A percentile compares a stretch with the other conserved stretches of the same genome.
Conservation (phyloP, 2,113 vertebrate species). For the Psammodynastes pulverulentus region DNA sequence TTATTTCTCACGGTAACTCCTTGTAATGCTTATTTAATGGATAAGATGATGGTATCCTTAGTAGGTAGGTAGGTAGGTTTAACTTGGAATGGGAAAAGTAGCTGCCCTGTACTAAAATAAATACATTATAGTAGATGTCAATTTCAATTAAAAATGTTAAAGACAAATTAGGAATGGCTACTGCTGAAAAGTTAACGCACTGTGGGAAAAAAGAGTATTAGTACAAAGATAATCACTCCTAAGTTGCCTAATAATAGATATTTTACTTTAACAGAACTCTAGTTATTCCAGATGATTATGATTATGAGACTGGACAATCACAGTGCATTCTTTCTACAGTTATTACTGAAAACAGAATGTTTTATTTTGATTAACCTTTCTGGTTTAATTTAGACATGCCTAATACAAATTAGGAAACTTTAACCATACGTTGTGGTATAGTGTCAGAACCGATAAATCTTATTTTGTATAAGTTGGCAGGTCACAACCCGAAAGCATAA, state of each 20-base stretch:
- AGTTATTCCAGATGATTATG: not conserved
- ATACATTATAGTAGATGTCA: not conserved
- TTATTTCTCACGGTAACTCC: not conserved
- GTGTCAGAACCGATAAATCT: not conserved
- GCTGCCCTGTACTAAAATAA: not conserved
- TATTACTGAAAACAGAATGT: not conserved
- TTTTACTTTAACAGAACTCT: not conserved
- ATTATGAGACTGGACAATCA: not conserved
- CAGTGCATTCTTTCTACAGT: not conserved
- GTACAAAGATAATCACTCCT: too few species aligned
- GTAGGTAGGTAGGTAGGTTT: not conserved
- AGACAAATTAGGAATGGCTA: not conserved
- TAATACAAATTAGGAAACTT: not conserved
- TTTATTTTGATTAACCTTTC: not conserved
- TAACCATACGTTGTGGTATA: not conserved
- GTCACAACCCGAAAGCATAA: not conserved
- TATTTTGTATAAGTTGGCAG: not conserved
- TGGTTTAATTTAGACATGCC: not conserved
- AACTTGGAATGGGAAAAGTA: not conserved
- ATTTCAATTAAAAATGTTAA: not conserved
- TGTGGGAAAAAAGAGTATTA: too few species aligned
- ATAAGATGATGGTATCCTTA: not conserved
- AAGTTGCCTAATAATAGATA: not conserved
- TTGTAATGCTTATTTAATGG: not conserved
- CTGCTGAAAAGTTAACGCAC: not conserved